Evolutionary conservation across 2,888 invertebrate species (phyloP), one percentile per base, ranked within the genome.

Genomic region (Nomada lathburiana): DNA sequence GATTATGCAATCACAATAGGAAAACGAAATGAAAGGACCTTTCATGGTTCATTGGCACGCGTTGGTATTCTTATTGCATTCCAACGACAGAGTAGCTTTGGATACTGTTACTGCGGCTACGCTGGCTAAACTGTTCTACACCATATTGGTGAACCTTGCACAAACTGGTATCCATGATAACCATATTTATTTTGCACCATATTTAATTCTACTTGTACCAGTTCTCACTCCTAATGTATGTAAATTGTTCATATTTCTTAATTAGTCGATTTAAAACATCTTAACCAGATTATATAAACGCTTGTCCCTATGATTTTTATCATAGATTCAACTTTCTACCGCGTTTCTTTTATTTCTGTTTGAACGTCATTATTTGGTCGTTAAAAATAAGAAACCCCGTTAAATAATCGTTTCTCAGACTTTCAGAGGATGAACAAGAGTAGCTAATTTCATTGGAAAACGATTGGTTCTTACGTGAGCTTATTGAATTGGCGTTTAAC

Each of bases 11-110:
- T 82, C 53, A 65, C 67, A 79, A 86, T 81, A 71, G 81, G 72
- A 50, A 68, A 75, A 71, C 72, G 62, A 72, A 79, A 87, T 71
- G 83, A 83, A 85, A 81, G 80, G 85, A 80, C 75, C 78, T 77
- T 87, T 85, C 87, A 85, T 76, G 87, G 87, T 87, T 87, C 86
- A 87, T 83, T 77, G 85, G 78, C 81, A 85, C 68, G 53, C 70
- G 62, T 53, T 42, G 23, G 64, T 68, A 76, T 76, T 83, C 83
- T 81, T 83, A 70, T 80, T 85, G 76, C 87, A 78, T 81, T 81
- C 76, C 76, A 53, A 57, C 50, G 71, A 69, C 73, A 53, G 64
- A 69, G 71, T 68, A 64, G 74, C 68, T 67, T 69, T 75, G 74
- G 76, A 77, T 82, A 82, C 65, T 82, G 70, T 85, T 75, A 74